These are phyloP conservation scores for Zele albiditarsus DNA, from an alignment of 2,888 invertebrate genomes.

Conservation along the genomic window DNA sequence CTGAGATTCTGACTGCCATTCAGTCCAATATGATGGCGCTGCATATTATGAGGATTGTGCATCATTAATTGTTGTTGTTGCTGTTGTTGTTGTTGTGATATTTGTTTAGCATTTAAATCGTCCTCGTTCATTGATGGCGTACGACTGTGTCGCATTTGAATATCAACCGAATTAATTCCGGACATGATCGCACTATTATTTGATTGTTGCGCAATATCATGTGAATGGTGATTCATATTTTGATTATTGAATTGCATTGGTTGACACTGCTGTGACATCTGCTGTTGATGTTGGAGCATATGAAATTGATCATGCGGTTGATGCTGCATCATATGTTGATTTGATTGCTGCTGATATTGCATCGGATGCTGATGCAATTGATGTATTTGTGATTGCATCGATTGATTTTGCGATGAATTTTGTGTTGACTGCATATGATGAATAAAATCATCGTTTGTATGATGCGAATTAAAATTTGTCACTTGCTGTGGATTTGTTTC, in stretches of 20 bases:
- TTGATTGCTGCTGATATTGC: constrained; percentile 50
- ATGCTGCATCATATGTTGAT: constrained; percentile 60
- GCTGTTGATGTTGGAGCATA: constrained; percentile 72
- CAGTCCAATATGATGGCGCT: constrained; percentile 65
- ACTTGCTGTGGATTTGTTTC: constrained; percentile 51
- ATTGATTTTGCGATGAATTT: constrained; percentile 56
- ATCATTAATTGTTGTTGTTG: constrained; percentile 62
- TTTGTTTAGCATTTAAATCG: constrained; percentile 63
- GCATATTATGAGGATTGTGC: constrained; percentile 63
- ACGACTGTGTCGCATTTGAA: constrained; percentile 62
- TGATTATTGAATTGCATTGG: constrained; percentile 66
- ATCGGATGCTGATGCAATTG: constrained; percentile 65
- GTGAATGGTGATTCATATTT: constrained; percentile 67
- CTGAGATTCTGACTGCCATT: constrained; percentile 58
- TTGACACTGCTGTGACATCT: constrained; percentile 72
- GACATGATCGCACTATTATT: constrained; percentile 59
- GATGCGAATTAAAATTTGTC: constrained; percentile 57
- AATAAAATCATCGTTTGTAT: constrained; percentile 59
- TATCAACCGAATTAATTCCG: constrained; percentile 57
- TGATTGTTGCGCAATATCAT: constrained; percentile 66
- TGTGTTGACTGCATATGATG: constrained; percentile 64
- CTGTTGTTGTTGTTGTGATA: constrained; percentile 61
- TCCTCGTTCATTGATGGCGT: constrained; percentile 56
- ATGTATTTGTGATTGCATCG: constrained; percentile 62
- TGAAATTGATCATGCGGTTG: constrained; percentile 60